Evolutionary conservation across 2,797 vertebrate species (phyloP).

Genomic region (Emydoidea blandingii): DNA sequence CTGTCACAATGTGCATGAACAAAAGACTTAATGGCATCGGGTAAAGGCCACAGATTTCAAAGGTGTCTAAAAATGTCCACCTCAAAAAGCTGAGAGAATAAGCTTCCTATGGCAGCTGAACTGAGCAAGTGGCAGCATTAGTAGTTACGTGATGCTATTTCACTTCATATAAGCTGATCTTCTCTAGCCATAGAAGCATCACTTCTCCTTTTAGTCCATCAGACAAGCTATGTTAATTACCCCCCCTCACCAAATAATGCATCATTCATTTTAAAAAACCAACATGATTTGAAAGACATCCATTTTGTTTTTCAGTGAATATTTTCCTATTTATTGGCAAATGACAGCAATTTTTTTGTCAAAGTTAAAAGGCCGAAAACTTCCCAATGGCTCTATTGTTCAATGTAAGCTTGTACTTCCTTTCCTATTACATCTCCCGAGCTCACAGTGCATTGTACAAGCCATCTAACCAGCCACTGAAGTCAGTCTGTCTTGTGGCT

Average conservation of each 20-base stretch:
- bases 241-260: not conserved
- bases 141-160: not conserved
- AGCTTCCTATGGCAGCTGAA: fast-evolving
- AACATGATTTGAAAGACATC: not conserved
- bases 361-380: not conserved
- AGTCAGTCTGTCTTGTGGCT: not conserved
- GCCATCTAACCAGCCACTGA: not conserved
- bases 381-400: not conserved
- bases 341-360: not conserved
- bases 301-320: not conserved
- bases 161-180: not conserved
- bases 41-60: not conserved
- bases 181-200: not conserved
- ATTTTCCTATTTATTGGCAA: not conserved
- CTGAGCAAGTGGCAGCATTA: not conserved
- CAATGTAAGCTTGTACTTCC: not conserved
- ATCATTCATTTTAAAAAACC: not conserved
- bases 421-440: not conserved
- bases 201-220: not conserved
- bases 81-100: not conserved
- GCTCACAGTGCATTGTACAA: not conserved
- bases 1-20: not conserved
- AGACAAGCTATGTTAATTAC: not conserved
- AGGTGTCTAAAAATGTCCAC: too few relatives aligned
- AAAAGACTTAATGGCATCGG: too few relatives aligned